Conservation (phyloP, 2,888 invertebrate genomes). For the Dusona sp. region DNA sequence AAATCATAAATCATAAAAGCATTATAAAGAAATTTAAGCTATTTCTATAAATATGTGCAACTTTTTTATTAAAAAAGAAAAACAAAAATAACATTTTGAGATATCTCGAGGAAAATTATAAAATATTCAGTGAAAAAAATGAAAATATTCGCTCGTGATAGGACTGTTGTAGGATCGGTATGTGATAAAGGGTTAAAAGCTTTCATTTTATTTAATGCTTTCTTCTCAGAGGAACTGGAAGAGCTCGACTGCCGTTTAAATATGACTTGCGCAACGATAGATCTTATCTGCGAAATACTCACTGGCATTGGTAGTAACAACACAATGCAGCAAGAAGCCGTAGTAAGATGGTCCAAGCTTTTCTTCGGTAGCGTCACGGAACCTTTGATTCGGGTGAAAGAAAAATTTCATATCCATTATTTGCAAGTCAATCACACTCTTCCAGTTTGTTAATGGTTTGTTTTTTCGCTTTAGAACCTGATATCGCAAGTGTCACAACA, state of each 20-base stretch:
- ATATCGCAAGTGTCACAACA: conserved; percentile 67
- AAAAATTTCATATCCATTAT: not conserved
- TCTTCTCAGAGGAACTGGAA: conserved; percentile 85
- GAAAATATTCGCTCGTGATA: too few relatives aligned
- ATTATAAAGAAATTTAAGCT: too few relatives aligned
- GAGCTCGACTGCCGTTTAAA: conserved; percentile 85
- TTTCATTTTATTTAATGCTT: not conserved
- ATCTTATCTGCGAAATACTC: conserved; percentile 85
- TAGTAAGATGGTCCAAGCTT: conserved; percentile 85
- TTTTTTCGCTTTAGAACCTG: conserved; percentile 69
- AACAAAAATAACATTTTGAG: not conserved
- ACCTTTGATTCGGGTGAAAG: conserved; percentile 76
- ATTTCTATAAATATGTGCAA: too few relatives aligned
- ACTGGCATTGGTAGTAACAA: conserved; percentile 84
- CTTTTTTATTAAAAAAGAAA: not conserved
- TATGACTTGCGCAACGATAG: conserved; percentile 84
- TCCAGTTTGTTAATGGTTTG: not conserved
- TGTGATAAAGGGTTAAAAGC: too few relatives aligned
- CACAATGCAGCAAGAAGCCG: conserved; percentile 85
- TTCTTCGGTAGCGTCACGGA: conserved; percentile 84
- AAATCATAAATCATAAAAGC: not conserved
- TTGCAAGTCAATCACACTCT: not conserved
- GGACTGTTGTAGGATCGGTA: too few relatives aligned
- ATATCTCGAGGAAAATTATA: too few relatives aligned
- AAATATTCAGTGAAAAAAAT: too few relatives aligned